phyloP scores from a whole-genome alignment of 2,888 invertebrate species.

The Temnothorax rugatulus region DNA sequence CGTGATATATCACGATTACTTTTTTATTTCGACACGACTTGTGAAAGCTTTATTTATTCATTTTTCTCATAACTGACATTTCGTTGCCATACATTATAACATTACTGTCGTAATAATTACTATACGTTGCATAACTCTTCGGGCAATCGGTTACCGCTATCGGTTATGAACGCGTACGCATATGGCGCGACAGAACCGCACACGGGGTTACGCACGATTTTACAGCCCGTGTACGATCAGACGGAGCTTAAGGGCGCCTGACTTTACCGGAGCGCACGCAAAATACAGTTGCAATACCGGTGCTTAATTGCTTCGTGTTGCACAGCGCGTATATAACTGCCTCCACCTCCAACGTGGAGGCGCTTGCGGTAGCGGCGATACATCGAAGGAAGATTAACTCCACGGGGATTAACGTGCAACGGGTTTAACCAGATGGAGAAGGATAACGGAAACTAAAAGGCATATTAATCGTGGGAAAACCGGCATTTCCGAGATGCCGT shows the following conservation, averaged over 20 bases:
- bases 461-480: conserved; percentile 27
- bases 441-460: conserved; percentile 31
- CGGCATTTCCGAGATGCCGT: not conserved
- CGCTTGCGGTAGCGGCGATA: conserved; percentile 46
- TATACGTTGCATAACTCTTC: not conserved
- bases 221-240: conserved; percentile 28
- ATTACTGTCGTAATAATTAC: conserved; percentile 20
- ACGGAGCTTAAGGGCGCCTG: not conserved
- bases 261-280: conserved; percentile 35
- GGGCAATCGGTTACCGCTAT: not conserved
- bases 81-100: not conserved
- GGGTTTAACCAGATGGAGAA: conserved; percentile 18
- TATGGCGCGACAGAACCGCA: not conserved
- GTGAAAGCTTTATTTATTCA: not conserved
- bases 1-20: not conserved
- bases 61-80: not conserved
- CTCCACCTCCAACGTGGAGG: conserved; percentile 13
- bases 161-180: not conserved
- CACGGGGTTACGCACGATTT: not conserved
- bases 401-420: conserved; percentile 10
- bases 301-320: conserved; percentile 58
- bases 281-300: conserved; percentile 34
- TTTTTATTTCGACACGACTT: not conserved
- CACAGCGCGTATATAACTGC: conserved; percentile 22
- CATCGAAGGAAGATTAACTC: conserved; percentile 50